Evolutionary conservation across 2,888 invertebrate species (phyloP), one percentile per base, ranked within the genome.

Genomic region (Loripinus fragilis): DNA sequence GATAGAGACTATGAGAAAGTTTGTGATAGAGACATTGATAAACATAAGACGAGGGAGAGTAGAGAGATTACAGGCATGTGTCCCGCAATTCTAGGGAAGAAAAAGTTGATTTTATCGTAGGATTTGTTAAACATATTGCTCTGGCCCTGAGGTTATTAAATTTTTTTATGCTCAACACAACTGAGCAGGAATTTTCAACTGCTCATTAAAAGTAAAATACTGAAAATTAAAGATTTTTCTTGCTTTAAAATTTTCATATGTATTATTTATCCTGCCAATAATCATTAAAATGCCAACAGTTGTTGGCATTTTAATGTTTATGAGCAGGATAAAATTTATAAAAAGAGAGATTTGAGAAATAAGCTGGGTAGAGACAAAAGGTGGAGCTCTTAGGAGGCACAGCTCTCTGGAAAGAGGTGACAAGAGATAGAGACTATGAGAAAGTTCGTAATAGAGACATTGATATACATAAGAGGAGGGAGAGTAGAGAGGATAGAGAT

Each of bases 361-460:
- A 80, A 84, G 70, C 38, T n/a, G n/a, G 78, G 33, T 30, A 17
- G n/a, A 25, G 38, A 3, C 23, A 33, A 20, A n/a, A 23, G 52
- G 28, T 33, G 60, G 8, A 33, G 17, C 7, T 30, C 52, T 25
- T 7, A 17, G 30, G 33, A 60, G 33, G 17, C 60, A 60, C 33
- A 5, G 20, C 17, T 28, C 28, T 60, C 60, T 84, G 71, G 86
- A 89, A 86, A 81, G 72, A 92, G 92, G 64, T 94, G 78, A 76
- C 10, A 50, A 70, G 60, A 33, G 60, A 60, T 20, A 60, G 60
- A 60, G 60, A 60, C 12, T 12, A 2, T 60, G 52, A 7, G 25
- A 30, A 28, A 20, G 12, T 38, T 38, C 28, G 28, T 33, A 33
- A 60, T 12, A 60, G 33, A 33, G 60, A 20, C 1, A 33, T 8